These are phyloP conservation scores for Drosophila atripex DNA, from an alignment of 2,888 invertebrate genomes.

Conservation along the genomic window DNA sequence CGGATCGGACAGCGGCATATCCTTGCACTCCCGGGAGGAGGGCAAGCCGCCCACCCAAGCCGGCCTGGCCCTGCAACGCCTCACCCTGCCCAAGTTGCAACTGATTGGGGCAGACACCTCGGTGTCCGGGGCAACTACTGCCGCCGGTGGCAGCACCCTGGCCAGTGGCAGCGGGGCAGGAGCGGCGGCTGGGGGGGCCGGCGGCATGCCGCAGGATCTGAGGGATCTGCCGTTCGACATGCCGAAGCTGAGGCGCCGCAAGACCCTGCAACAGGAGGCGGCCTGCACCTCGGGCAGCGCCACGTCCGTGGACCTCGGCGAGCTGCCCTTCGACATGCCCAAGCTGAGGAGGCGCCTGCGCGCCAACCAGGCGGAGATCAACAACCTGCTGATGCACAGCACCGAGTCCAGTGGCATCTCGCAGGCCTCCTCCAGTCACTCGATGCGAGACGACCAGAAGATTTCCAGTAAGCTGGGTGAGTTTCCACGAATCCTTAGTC, in stretches of 20 bases:
- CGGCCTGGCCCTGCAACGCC: constrained; percentile 85
- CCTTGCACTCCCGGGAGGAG: constrained; percentile 92
- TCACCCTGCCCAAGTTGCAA: constrained; percentile 84
- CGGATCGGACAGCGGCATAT: constrained; percentile 94
- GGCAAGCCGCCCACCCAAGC: constrained; percentile 85
- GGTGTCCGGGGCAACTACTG: constrained; percentile 11
- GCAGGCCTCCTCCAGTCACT: constrained; percentile 92
- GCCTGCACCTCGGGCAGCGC: constrained; percentile 89
- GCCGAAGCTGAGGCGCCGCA: constrained; percentile 91
- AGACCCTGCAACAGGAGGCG: constrained; percentile 87
- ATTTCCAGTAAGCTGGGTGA: constrained; percentile 85
- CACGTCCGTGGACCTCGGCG: constrained; percentile 90
- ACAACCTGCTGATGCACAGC: constrained; percentile 84
- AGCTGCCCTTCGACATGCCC: constrained; percentile 96
- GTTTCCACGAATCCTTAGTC: neutral
- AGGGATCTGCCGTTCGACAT: constrained; percentile 94
- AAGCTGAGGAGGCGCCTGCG: constrained; percentile 91
- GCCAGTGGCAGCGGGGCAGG: constrained; percentile 51
- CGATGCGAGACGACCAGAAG: constrained; percentile 89
- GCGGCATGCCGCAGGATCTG: constrained; percentile 87
- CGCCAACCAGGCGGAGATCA: constrained; percentile 84
- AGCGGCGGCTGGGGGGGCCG: constrained; percentile 20
- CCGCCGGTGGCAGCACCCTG: neutral
- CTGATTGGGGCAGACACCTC: constrained; percentile 80
- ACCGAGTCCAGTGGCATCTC: constrained; percentile 90